Base-by-base conservation (phyloP, 2,888 invertebrate genomes). In the Drosophila rubida region DNA sequence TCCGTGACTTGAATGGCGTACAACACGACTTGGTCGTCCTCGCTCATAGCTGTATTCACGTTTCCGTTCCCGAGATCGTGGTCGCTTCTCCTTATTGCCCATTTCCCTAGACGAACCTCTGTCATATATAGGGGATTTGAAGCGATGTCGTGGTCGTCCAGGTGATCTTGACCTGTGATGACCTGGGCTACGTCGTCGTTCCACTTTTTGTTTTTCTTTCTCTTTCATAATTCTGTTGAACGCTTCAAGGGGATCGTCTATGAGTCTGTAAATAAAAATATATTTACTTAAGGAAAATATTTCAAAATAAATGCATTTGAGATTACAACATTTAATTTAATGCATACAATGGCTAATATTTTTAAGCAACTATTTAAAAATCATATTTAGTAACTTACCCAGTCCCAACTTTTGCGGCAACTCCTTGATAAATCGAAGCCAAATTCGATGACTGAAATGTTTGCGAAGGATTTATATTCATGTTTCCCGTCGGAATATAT, bases 151-250 rank as follows among this genome's bases (percentile, higher is more conserved):
- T 41, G 67, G 79, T 55, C 90, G 79, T 14, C 88, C 90, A 39
- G 83, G 91, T 2, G 91, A 88, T 88, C 93, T 58, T 78, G 91
- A 87, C 88, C 93, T 70, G 80, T 92, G 87, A 78, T 93, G 80
- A 78, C 91, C 90, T 90, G 93, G 77, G 92, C 93, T 84, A 91
- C 94, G 86, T 54, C 93, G 90, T 25, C 92, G 91, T 65, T 93
- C 92, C 46, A 92, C 92, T 70, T 93, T 92, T 44, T 93, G 90
- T 66, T 95, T 93, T 55, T 95, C 94, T 91, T 97, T 97, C 91
- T 97, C 97, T 74, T 96, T 94, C 87, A 97, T 94, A 93, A 97
- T 96, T 75, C 96, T 94, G 91, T 97, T 96, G 91, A 97, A 97
- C 54, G 96, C 96, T 91, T 96, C 96, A 81, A 97, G 92, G 3